These are phyloP conservation scores for Crematogaster levior DNA, from an alignment of 2,888 invertebrate species.

Conservation along the genomic window DNA sequence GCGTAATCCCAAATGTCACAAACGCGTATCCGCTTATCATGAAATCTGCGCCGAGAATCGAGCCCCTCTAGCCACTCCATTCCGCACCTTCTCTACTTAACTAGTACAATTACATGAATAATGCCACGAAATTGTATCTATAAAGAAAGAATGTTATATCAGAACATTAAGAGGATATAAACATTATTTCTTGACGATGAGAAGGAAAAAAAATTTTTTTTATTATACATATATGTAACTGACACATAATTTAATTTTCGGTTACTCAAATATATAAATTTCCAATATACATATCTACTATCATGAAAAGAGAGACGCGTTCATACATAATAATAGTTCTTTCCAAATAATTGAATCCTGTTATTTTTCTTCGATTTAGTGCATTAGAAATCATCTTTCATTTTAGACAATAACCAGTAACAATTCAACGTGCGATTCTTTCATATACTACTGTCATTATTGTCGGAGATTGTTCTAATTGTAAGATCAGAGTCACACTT, in stretches of 20 bases:
- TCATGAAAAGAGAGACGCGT: background rate
- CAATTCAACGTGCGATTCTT: constrained; percentile 55
- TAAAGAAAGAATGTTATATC: background rate
- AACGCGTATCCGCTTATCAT: constrained; percentile 47
- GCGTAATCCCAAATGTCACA: constrained; percentile 44
- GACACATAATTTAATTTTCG: background rate
- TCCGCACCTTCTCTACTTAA: background rate
- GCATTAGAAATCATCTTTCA: constrained; percentile 39
- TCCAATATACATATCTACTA: background rate
- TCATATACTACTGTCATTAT: constrained; percentile 62
- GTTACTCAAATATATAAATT: background rate
- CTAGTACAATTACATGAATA: constrained; percentile 20
- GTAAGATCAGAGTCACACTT: constrained; percentile 55
- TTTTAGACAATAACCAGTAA: constrained; percentile 35
- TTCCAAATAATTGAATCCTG: constrained; percentile 1
- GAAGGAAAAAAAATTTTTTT: background rate
- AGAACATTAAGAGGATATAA: background rate
- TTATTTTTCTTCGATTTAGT: constrained; percentile 18
- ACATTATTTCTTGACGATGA: background rate
- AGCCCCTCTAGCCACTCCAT: constrained; percentile 46
- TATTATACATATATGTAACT: background rate
- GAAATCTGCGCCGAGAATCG: constrained; percentile 47
- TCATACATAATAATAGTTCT: constrained; percentile 13
- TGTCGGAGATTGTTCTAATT: constrained; percentile 67
- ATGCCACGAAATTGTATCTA: background rate